Conservation (phyloP, 2,888 invertebrate species). For the Boloria selene region DNA sequence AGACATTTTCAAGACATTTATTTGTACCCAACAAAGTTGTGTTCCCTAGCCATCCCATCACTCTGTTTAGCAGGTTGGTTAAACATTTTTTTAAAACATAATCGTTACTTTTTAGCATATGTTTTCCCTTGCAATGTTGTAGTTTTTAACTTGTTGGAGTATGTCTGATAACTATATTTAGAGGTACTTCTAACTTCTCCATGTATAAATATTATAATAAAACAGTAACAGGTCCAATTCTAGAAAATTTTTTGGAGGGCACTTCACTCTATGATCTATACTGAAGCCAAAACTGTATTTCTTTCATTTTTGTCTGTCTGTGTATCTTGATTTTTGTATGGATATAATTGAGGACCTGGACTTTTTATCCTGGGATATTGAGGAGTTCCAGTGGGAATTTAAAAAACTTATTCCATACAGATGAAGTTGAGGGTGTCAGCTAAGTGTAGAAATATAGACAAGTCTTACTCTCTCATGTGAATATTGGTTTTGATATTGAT, state of each 20-base stretch:
- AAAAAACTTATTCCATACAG: too few relatives aligned
- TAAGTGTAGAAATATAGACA: neutral
- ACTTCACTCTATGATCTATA: too few relatives aligned
- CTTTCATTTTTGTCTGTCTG: too few relatives aligned
- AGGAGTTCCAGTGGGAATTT: too few relatives aligned
- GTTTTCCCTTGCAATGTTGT: neutral
- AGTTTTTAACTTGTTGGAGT: neutral
- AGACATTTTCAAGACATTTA: conserved; percentile 5
- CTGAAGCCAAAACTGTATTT: too few relatives aligned
- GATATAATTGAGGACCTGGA: too few relatives aligned
- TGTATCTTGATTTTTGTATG: too few relatives aligned
- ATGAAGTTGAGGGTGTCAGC: too few relatives aligned
- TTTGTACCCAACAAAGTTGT: conserved; percentile 5
- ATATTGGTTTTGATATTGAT: neutral
- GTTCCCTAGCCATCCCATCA: conserved; percentile 1
- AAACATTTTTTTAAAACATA: neutral
- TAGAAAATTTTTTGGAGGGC: too few relatives aligned
- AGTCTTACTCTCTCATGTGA: neutral
- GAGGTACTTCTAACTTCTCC: neutral
- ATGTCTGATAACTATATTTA: neutral
- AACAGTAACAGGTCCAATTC: too few relatives aligned
- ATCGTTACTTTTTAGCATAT: neutral
- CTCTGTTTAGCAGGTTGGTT: conserved; percentile 3
- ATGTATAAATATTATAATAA: too few relatives aligned
- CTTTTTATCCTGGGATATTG: too few relatives aligned